phyloP scores from a whole-genome alignment of 2,797 vertebrate genomes.

The Falco cherrug region DNA sequence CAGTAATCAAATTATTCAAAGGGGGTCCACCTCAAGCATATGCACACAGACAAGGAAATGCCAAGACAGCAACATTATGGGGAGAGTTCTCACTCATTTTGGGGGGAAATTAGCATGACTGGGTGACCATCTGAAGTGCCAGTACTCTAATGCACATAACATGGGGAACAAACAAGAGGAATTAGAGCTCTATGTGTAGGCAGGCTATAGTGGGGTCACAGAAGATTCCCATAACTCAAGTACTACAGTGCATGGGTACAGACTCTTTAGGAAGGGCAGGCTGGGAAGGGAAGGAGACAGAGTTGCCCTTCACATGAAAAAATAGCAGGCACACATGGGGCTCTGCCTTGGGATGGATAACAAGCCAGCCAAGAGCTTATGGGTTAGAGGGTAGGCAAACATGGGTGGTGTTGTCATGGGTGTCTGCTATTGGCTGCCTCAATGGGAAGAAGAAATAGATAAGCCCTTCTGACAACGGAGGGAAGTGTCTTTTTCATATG shows the following conservation, averaged over 20 bases:
- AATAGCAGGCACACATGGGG: neutral
- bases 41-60: neutral
- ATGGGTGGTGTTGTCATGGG: neutral
- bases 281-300: neutral
- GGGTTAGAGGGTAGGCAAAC: neutral
- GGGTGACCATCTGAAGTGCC: neutral
- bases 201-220: neutral
- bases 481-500: neutral
- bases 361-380: neutral
- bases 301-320: neutral
- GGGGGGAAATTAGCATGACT: neutral
- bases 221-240: neutral
- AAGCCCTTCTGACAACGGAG: neutral
- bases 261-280: neutral
- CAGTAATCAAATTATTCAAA: slow-evolving; percentile 25
- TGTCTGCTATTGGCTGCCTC: neutral
- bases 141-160: neutral
- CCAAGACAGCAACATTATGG: neutral
- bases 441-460: neutral
- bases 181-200: neutral
- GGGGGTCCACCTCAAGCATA: neutral
- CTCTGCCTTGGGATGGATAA: neutral
- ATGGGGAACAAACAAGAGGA: neutral
- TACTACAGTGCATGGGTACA: neutral
- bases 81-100: neutral